Evolutionary conservation across 2,888 invertebrate genomes (phyloP).

Genomic region (Platycnemis pennipes): DNA sequence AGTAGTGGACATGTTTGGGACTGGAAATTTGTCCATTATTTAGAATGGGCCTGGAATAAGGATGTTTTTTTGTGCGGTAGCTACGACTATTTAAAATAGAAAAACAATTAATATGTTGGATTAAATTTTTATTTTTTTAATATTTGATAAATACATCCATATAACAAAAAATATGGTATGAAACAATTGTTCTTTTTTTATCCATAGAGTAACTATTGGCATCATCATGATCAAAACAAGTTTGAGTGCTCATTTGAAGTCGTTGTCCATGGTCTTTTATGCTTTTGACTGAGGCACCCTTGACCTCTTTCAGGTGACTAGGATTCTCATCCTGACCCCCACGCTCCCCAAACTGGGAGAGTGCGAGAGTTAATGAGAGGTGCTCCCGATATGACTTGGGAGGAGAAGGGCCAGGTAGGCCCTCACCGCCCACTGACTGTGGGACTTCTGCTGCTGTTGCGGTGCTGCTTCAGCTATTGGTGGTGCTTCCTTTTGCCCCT

Average conservation of each 20-base stretch:
- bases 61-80: no score
- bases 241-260: not conserved
- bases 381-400: not conserved
- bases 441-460: not conserved
- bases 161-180: no score
- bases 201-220: no score
- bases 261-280: not conserved
- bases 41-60: no score
- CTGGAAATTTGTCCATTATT: no score
- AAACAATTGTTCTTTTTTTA: no score
- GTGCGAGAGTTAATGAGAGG: conserved; percentile 24
- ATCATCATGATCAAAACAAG: no score
- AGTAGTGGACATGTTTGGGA: no score
- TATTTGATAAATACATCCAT: no score
- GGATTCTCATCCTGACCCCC: not conserved
- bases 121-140: no score
- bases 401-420: not conserved
- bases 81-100: no score
- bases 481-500: conserved; percentile 23
- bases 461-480: conserved; percentile 2
- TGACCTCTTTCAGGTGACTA: not conserved
- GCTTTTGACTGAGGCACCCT: not conserved
- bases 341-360: not conserved
- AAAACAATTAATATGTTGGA: no score
- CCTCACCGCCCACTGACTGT: not conserved